Evolutionary conservation across 2,888 invertebrate species (phyloP).

Genomic region (Rhagium mordax): DNA sequence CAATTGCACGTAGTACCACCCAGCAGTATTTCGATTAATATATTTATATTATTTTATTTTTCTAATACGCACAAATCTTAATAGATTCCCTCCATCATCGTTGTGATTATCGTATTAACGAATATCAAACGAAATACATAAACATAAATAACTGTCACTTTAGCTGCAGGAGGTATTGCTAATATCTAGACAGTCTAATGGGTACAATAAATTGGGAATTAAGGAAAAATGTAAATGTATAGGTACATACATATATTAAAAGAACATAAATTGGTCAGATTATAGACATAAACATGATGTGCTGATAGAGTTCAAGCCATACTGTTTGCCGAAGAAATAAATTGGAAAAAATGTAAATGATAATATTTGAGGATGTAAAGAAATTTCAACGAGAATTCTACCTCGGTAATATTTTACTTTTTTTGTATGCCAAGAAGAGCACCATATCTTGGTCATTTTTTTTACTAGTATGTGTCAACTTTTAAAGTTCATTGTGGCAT

Average conservation of each 20-base stretch:
- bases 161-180: background rate
- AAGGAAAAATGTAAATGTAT: background rate
- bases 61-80: background rate
- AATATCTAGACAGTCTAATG: background rate
- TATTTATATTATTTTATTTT: background rate
- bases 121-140: background rate
- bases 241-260: background rate
- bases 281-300: background rate
- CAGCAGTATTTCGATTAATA: constrained; percentile 1
- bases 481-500: no score
- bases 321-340: background rate
- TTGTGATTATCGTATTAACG: background rate
- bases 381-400: no score
- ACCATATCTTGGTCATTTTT: no score
- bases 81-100: background rate
- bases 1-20: constrained; percentile 26
- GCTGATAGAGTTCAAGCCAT: background rate
- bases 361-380: no score
- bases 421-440: no score
- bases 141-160: background rate
- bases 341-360: background rate
- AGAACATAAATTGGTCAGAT: background rate
- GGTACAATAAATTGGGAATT: background rate
- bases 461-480: no score
- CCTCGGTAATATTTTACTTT: no score